Conservation (phyloP, 2,888 invertebrate genomes). For the Geophilus truncorum region DNA sequence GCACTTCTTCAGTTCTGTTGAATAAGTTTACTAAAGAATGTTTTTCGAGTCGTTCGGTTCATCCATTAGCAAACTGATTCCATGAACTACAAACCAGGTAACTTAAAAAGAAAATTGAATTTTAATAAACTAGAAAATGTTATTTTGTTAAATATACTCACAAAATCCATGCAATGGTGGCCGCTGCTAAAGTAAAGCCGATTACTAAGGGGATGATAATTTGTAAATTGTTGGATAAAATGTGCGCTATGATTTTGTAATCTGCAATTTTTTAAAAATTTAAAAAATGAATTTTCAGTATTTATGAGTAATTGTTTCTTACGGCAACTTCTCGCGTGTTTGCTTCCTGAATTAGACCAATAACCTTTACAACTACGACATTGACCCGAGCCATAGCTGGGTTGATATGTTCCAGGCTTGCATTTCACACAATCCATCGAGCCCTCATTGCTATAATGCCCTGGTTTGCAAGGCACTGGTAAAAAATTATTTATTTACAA, state of each 20-base stretch:
- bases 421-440: background rate
- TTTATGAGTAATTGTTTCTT: background rate
- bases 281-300: no score
- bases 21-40: background rate
- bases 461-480: constrained; percentile 23
- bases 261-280: no score
- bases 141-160: no score
- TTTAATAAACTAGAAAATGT: background rate
- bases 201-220: background rate
- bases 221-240: background rate
- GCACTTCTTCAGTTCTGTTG: background rate
- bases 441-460: background rate
- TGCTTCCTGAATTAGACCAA: background rate
- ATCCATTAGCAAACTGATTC: background rate
- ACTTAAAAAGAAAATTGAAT: background rate
- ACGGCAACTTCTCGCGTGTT: background rate
- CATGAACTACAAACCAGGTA: background rate
- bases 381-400: background rate
- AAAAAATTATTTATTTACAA: background rate
- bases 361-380: background rate
- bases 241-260: background rate
- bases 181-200: background rate
- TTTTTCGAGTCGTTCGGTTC: background rate
- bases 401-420: background rate
- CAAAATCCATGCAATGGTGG: background rate